These are phyloP conservation scores for Myanophis thanlyinensis DNA, from an alignment of 2,113 vertebrate species.

Conservation along the genomic window DNA sequence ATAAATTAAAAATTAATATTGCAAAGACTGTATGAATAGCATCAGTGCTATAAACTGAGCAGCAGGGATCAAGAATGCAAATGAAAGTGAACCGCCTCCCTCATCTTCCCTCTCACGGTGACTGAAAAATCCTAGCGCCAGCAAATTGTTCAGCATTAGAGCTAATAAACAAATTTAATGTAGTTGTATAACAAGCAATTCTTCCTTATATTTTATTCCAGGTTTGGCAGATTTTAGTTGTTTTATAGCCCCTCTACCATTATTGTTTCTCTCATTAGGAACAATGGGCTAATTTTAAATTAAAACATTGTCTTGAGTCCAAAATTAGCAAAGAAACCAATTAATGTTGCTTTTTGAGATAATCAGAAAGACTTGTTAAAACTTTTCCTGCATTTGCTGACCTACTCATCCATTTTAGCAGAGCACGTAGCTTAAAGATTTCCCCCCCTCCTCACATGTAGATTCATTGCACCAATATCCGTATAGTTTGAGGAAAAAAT, in stretches of 20 bases:
- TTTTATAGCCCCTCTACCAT: conserved; percentile 25
- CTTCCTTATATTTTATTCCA: conserved; percentile 54
- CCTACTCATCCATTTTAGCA: background rate
- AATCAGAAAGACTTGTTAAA: background rate
- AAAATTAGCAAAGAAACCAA: conserved; percentile 30
- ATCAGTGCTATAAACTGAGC: conserved; percentile 81
- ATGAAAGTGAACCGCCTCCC: conserved; percentile 73
- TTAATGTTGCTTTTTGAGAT: conserved; percentile 35
- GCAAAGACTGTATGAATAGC: conserved; percentile 87
- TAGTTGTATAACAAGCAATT: conserved; percentile 53
- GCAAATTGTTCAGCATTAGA: conserved; percentile 59
- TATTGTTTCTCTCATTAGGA: conserved; percentile 30
- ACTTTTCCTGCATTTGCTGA: background rate
- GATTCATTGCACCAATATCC: background rate
- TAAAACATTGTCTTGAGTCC: conserved; percentile 35
- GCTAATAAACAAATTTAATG: conserved; percentile 64
- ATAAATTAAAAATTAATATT: conserved; percentile 97
- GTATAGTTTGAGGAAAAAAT: background rate
- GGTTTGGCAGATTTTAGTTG: conserved; percentile 14
- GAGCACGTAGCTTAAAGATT: background rate
- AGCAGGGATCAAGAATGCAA: conserved; percentile 77
- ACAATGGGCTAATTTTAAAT: conserved; percentile 42
- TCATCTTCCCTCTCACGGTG: conserved; percentile 44
- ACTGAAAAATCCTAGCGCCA: conserved; percentile 55
- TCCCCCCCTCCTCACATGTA: background rate